phyloP scores from a whole-genome alignment of 1,140 invertebrate genomes.

The Microvelia longipes region DNA sequence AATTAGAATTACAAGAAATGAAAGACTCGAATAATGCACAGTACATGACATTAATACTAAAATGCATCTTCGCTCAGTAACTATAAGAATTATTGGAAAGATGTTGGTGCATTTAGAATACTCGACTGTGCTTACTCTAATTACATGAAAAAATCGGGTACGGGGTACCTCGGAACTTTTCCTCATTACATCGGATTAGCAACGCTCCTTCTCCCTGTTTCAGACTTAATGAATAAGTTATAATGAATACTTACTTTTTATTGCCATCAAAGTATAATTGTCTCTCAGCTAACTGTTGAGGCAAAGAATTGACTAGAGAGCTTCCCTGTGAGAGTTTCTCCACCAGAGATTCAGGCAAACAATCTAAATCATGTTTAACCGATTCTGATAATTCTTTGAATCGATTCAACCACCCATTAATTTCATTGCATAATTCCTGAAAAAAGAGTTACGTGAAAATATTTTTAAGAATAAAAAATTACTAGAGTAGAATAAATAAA shows the following conservation, averaged over 20 bases:
- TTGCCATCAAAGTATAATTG: slow-evolving; percentile 64
- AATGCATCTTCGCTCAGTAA: too few species aligned
- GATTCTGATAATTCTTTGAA: slow-evolving; percentile 49
- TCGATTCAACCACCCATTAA: slow-evolving; percentile 52
- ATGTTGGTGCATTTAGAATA: too few species aligned
- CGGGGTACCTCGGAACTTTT: too few species aligned
- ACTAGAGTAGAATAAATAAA: not conserved
- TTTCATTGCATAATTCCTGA: slow-evolving; percentile 43
- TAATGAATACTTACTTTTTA: slow-evolving; percentile 29
- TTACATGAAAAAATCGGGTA: too few species aligned
- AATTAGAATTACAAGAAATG: too few species aligned
- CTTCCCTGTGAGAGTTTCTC: slow-evolving; percentile 71
- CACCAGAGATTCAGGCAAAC: slow-evolving; percentile 55
- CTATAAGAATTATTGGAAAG: too few species aligned
- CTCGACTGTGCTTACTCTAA: too few species aligned
- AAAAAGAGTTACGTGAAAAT: slow-evolving; percentile 11
- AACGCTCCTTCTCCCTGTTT: too few species aligned
- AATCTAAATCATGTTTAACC: slow-evolving; percentile 48
- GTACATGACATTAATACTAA: too few species aligned
- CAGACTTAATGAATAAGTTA: too few species aligned
- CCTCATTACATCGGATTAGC: too few species aligned
- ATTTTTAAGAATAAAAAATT: not conserved
- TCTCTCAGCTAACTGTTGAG: slow-evolving; percentile 60
- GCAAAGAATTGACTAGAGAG: slow-evolving; percentile 56
- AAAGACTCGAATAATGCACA: too few species aligned